Percentiles rank a stretch among this genome's conserved stretches.
phyloP scores from a whole-genome alignment of 1,140 invertebrate species.

The Phymastichus coffea region DNA sequence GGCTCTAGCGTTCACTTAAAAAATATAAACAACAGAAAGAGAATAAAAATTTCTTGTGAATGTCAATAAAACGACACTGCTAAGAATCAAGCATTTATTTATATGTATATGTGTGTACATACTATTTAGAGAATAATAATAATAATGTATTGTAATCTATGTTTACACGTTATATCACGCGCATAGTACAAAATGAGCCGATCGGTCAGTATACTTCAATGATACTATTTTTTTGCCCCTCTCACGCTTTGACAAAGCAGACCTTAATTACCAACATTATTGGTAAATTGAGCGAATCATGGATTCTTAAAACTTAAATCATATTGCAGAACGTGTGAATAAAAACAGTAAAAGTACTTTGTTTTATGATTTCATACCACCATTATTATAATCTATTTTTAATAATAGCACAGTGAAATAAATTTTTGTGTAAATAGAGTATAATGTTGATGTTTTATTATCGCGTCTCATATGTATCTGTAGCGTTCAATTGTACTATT shows the following conservation, averaged over 20 bases:
- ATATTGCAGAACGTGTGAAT: constrained; percentile 30
- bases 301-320: constrained; percentile 49
- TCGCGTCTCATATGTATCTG: constrained; percentile 6
- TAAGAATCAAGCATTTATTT: constrained; percentile 32
- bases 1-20: no score
- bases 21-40: no score
- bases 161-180: constrained; percentile 18
- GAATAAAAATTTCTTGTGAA: constrained; percentile 38
- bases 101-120: constrained; percentile 31
- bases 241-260: no score
- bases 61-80: constrained; percentile 25
- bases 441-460: constrained; percentile 49
- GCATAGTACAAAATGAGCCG: constrained; percentile 19
- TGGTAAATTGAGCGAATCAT: no score
- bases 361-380: constrained; percentile 43
- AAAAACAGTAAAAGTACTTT: constrained; percentile 31
- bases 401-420: constrained; percentile 46
- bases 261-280: constrained; percentile 9
- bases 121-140: constrained; percentile 25
- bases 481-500: background rate
- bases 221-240: no score
- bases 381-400: constrained; percentile 46
- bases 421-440: constrained; percentile 53
- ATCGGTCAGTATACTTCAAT: constrained; percentile 9
- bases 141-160: constrained; percentile 26